Conservation (phyloP, 2,113 vertebrate species). For the Coryphaenoides rupestris region DNA sequence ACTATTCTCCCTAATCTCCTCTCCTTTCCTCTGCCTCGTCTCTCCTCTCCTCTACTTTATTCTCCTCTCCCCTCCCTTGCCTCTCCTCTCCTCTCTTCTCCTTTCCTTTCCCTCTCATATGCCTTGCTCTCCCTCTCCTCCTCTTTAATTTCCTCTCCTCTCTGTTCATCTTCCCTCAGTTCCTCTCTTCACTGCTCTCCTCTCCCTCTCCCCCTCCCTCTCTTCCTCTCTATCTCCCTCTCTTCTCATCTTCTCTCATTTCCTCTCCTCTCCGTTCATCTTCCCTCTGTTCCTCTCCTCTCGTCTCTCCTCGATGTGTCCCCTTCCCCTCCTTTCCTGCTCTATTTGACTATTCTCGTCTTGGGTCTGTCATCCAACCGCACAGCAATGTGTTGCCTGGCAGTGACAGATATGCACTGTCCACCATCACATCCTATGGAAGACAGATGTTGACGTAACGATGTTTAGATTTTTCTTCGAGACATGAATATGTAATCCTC, state of each 20-base stretch:
- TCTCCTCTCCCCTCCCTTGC: neutral
- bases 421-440: too few species aligned
- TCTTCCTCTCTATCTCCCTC: neutral
- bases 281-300: neutral
- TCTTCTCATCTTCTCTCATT: neutral
- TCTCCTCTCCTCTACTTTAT: neutral
- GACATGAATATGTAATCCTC: too few species aligned
- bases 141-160: neutral
- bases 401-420: too few species aligned
- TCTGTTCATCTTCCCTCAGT: neutral
- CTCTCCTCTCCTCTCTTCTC: neutral
- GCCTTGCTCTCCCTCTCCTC: neutral
- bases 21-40: neutral
- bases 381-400: too few species aligned
- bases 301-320: neutral
- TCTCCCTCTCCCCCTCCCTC: neutral
- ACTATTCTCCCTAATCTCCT: neutral
- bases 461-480: neutral
- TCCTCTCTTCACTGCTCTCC: conserved; percentile 3
- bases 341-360: neutral
- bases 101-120: neutral
- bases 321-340: neutral
- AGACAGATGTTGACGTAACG: too few species aligned
- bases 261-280: neutral
- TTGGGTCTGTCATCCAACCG: neutral